Conservation (phyloP, 2,888 invertebrate genomes). For the Protodeltote pygarga region DNA sequence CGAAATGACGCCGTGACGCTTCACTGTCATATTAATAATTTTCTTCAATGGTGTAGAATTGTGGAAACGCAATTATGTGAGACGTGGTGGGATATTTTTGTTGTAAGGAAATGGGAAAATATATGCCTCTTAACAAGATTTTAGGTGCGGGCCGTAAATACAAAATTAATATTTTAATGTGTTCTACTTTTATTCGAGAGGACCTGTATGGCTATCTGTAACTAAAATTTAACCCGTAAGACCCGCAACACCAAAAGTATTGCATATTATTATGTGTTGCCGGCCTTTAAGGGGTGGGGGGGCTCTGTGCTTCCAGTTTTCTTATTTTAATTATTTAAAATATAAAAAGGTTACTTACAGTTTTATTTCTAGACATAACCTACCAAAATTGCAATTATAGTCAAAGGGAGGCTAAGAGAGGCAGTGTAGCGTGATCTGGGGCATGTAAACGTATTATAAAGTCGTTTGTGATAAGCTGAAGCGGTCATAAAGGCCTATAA, state of each 20-base stretch:
- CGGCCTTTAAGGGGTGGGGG: too few relatives aligned
- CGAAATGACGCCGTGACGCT: slow-evolving; percentile 59
- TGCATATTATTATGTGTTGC: too few relatives aligned
- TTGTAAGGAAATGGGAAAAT: background rate
- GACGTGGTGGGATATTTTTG: slow-evolving; percentile 10
- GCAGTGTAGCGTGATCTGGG: slow-evolving; percentile 68
- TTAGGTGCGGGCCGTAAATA: background rate
- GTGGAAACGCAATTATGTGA: slow-evolving; percentile 32
- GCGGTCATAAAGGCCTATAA: slow-evolving; percentile 26
- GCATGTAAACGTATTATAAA: slow-evolving; percentile 65
- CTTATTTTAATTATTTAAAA: too few relatives aligned
- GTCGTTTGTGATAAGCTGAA: slow-evolving; percentile 36
- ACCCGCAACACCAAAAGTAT: too few relatives aligned
- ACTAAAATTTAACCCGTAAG: too few relatives aligned
- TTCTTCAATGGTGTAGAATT: slow-evolving; percentile 43
- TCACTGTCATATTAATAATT: slow-evolving; percentile 66
- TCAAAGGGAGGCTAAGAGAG: slow-evolving; percentile 69
- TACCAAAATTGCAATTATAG: slow-evolving; percentile 69
- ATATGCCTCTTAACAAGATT: background rate
- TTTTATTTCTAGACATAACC: too few relatives aligned
- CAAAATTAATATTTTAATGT: background rate
- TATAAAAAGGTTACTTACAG: too few relatives aligned
- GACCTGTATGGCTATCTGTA: too few relatives aligned
- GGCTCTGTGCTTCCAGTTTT: too few relatives aligned
- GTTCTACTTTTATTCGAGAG: slow-evolving; percentile 54